phyloP scores from a whole-genome alignment of 2,797 vertebrate species.

The Gallirallus australis region DNA sequence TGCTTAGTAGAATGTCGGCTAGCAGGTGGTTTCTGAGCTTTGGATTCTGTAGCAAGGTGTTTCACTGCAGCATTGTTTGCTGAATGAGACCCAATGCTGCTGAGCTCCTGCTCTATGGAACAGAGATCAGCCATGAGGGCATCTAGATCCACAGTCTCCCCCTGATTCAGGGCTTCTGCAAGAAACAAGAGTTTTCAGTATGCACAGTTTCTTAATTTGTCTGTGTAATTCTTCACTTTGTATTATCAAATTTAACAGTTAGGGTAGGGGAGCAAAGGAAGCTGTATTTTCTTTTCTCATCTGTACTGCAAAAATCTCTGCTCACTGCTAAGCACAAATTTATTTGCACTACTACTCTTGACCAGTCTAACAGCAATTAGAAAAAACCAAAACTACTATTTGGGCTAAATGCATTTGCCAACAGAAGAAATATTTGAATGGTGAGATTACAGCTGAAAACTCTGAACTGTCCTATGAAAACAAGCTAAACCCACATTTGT shows the following conservation, averaged over 20 bases:
- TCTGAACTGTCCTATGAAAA: background rate
- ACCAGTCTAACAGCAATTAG: background rate
- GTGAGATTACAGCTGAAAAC: background rate
- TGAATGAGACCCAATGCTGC: constrained; percentile 85
- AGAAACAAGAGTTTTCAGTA: constrained; percentile 51
- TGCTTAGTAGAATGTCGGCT: constrained; percentile 86
- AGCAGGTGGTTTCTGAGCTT: constrained; percentile 87
- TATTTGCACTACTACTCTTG: background rate
- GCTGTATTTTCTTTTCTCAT: background rate
- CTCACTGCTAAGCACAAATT: background rate
- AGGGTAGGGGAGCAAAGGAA: background rate
- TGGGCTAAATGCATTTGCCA: background rate
- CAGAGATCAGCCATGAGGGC: constrained; percentile 97
- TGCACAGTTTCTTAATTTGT: background rate
- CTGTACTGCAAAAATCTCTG: background rate
- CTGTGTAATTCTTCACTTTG: background rate
- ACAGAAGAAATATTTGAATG: background rate
- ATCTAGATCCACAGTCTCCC: constrained; percentile 94
- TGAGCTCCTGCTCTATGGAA: constrained; percentile 97
- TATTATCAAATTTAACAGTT: background rate
- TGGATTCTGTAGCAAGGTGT: constrained; percentile 78
- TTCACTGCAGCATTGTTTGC: constrained; percentile 82
- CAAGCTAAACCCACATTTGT: background rate
- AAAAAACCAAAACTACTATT: background rate
- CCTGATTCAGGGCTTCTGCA: constrained; percentile 96